Conservation (phyloP, 2,113 vertebrate genomes). For the Eleginops maclovinus region DNA sequence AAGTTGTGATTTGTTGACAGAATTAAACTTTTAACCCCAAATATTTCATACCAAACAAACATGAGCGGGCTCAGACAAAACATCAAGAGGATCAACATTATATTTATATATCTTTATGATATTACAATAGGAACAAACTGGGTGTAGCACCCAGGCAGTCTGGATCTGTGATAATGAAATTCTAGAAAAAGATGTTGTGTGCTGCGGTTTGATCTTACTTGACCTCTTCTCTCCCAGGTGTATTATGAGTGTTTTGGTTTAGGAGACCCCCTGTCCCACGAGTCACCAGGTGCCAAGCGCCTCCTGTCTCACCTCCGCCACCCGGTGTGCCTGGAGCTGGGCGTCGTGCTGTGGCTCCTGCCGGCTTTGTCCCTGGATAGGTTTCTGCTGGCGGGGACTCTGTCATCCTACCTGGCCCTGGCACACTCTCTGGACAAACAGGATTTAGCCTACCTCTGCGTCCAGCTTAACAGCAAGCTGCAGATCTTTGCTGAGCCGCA, state of each 20-base stretch:
- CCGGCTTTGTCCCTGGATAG: conserved; percentile 88
- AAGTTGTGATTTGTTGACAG: not conserved
- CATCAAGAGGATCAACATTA: not conserved
- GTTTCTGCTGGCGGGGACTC: conserved; percentile 85
- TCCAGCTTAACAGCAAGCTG: conserved; percentile 86
- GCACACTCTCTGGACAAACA: conserved; percentile 90
- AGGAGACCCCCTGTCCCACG: conserved; percentile 87
- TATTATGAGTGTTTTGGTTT: conserved; percentile 89
- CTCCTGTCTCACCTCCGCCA: conserved; percentile 90
- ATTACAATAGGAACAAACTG: not conserved
- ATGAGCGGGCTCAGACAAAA: not conserved
- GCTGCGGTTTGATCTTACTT: conserved; percentile 1
- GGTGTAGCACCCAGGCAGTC: not conserved
- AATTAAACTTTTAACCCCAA: not conserved
- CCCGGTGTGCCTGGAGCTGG: conserved; percentile 90
- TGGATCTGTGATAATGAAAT: conserved; percentile 1
- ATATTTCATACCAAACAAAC: not conserved
- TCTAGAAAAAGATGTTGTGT: not conserved
- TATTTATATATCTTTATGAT: not conserved
- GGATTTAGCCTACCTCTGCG: conserved; percentile 88
- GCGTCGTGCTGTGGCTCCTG: conserved; percentile 89
- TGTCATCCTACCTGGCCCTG: conserved; percentile 86
- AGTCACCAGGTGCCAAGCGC: conserved; percentile 84
- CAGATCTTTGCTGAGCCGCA: conserved; percentile 80
- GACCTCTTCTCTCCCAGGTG: conserved; percentile 78